A percentile compares a stretch with the other conserved stretches of the same genome.
phyloP scores from a whole-genome alignment of 1,140 invertebrate species.

The Cherax quadricarinatus region DNA sequence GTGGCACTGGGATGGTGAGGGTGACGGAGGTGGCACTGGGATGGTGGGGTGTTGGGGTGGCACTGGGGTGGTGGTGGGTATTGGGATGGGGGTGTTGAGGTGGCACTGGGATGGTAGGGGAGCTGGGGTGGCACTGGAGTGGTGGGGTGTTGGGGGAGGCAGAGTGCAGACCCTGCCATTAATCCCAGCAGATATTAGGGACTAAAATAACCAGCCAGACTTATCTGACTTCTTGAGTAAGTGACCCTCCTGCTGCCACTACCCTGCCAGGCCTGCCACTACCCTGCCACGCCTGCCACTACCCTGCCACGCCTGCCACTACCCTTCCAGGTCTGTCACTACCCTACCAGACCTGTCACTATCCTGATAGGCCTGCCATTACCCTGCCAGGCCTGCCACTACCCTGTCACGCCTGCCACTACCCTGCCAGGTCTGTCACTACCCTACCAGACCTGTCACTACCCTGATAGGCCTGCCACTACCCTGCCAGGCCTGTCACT shows the following conservation, averaged over 20 bases:
- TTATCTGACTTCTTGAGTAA: conserved; percentile 44
- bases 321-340: background rate
- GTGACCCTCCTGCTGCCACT: background rate
- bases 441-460: background rate
- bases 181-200: conserved; percentile 59
- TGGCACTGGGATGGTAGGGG: too few relatives aligned
- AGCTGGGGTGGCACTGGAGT: too few relatives aligned
- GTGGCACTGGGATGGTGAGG: background rate
- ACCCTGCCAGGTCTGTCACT: too few relatives aligned
- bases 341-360: too few relatives aligned
- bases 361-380: too few relatives aligned
- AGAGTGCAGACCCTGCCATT: conserved; percentile 40
- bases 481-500: background rate
- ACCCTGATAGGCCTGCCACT: background rate
- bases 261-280: background rate
- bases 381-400: background rate
- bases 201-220: conserved; percentile 58
- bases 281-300: background rate
- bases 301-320: background rate
- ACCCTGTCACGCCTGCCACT: background rate
- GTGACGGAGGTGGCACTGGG: background rate
- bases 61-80: too few relatives aligned
- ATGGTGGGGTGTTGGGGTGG: too few relatives aligned
- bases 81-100: too few relatives aligned
- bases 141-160: background rate